Base-by-base conservation (phyloP, 2,797 vertebrate species). In the Lateolabrax maculatus region DNA sequence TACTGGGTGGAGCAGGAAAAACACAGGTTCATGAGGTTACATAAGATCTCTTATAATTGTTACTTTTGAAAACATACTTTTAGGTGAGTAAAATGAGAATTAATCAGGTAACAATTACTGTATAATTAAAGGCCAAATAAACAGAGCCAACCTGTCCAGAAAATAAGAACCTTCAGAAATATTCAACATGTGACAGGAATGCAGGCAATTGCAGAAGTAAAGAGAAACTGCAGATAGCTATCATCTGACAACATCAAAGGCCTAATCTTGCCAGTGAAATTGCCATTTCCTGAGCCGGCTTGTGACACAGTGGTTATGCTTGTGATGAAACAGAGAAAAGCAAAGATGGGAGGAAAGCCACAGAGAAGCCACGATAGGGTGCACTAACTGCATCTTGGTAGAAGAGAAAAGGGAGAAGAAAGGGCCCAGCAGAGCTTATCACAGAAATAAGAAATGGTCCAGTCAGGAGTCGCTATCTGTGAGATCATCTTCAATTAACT, bases 401-500 rank as follows among this genome's bases (percentile, higher is more conserved):
- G 21, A 52, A 70, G 44, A 41, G 34, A 25, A 52, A 67, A 57
- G 15, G 16, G n/a, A 12, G 56, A 51, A 60, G 46, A 19, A 34
- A 53, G 36, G 43, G n/a, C 53, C 63, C n/a, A 37, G 60, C n/a
- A 52, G 66, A 66, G 37, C 71, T 65, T 76, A 77, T 75, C 57
- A 61, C 64, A 71, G 75, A 80, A 55, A 71, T n/a, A n/a, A n/a
- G n/a, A n/a, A 84, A 90, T 58, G 70, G 39, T 72, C 57, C 77
- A 73, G 74, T 88, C 89, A 83, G 69, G 55, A 88, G 58, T 80
- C 43, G 29, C 89, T 90, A 92, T 89, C 91, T 82, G 53, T 48
- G 66, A 90, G 76, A 89, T 87, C 84, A 90, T 92, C 85, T 86
- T 90, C 74, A 92, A 84, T 92, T 91, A 89, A 81, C 79, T 87